Evolutionary conservation across 2,113 vertebrate genomes (phyloP), one percentile per base, ranked within the genome.

Genomic region (Sula dactylatra): DNA sequence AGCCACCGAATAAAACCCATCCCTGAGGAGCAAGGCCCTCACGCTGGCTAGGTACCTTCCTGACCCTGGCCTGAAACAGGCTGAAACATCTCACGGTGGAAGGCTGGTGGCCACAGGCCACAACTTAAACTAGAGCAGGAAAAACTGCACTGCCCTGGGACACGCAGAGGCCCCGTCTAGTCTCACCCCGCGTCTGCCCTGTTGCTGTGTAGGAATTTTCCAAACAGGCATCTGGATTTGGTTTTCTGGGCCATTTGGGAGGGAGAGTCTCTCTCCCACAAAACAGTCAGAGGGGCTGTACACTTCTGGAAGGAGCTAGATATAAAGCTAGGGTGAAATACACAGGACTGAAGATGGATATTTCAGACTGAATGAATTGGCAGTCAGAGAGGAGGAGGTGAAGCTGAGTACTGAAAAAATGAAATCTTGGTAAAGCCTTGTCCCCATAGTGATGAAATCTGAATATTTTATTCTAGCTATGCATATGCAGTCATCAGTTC

Each of bases 141-240:
- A 64, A 81, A 72, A 10, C 36, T 9, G n/a, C n/a, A 4, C 52
- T 64, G 69, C n/a, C 31, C 19, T 15, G 62, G 70, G 42, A 56
- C 40, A 20, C 1, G 9, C 42, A 55, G 69, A 47, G 55, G 4
- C 8, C 18, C 42, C 1, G 0, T 10, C 62, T 32, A 11, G 13
- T 29, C 56, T 62, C 49, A 54, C 34, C 42, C 22, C 9, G 15
- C 7, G 3, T 13, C n/a, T 83, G 56, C 36, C 27, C 16, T 54
- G 26, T 10, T 71, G 16, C 42, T 62, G 5, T 17, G 20, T 16
- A 22, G 52, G 54, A 81, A 45, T 59, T 72, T 40, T 59, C 55
- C 71, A 47, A 31, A n/a, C 40, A 70, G 50, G 32, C 40, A 59
- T 6, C 58, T 87, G 73, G 64, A 40, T 66, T 84, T 59, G n/a